phyloP scores from a whole-genome alignment of 2,797 vertebrate species.

The Lepus oiostolus region DNA sequence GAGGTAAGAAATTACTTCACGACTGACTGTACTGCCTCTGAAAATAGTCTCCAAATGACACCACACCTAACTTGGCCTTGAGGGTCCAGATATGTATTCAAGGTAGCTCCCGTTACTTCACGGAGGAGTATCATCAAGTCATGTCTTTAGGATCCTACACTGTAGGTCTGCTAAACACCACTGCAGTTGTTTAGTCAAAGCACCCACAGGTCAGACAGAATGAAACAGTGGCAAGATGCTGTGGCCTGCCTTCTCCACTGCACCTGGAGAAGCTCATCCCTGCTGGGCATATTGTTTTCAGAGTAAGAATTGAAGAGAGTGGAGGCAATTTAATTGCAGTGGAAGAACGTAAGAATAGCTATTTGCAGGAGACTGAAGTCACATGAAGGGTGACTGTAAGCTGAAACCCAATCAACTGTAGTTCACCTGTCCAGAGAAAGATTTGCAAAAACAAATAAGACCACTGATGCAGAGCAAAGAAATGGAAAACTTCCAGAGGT shows the following conservation, averaged over 20 bases:
- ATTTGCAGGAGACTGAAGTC: not conserved
- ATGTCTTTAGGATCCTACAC: not conserved
- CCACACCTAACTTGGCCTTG: constrained; percentile 31
- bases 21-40: constrained; percentile 52
- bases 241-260: not conserved
- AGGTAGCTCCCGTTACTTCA: not conserved
- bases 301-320: not conserved
- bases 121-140: constrained; percentile 4
- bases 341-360: not conserved
- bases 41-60: constrained; percentile 72
- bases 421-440: constrained; percentile 33
- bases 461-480: not conserved
- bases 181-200: not conserved
- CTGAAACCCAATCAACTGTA: not conserved
- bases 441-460: not conserved
- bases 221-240: not conserved
- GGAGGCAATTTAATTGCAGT: not conserved
- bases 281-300: not conserved
- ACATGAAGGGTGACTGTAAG: not conserved
- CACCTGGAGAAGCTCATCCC: not conserved
- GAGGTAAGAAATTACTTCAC: constrained; percentile 67
- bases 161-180: not conserved
- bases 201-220: not conserved
- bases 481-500: not conserved
- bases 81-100: constrained; percentile 49